phyloP scores from a whole-genome alignment of 2,888 invertebrate genomes.

The Tachina grossa region DNA sequence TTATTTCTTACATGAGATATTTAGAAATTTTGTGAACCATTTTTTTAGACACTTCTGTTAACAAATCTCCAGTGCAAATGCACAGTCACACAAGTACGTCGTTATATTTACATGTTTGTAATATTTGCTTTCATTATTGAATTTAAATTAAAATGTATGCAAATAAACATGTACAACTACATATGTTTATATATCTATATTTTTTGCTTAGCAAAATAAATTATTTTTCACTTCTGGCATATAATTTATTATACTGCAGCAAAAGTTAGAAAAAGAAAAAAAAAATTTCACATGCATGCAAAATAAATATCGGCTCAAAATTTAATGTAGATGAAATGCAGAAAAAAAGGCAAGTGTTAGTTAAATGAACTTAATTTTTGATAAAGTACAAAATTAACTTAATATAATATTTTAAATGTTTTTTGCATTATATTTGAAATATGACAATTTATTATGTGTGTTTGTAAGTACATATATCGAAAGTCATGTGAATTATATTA shows the following conservation, averaged over 20 bases:
- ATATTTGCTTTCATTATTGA: slow-evolving; percentile 57
- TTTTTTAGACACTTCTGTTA: not conserved
- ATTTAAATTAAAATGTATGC: slow-evolving; percentile 60
- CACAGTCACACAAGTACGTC: not conserved
- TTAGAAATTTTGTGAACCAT: not conserved
- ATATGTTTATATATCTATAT: not conserved
- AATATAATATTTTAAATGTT: slow-evolving; percentile 40
- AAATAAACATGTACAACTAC: slow-evolving; percentile 32
- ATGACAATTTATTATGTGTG: slow-evolving; percentile 8
- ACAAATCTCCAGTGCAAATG: not conserved
- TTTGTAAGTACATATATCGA: too few species aligned
- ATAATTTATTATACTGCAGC: slow-evolving; percentile 63
- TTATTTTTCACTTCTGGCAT: slow-evolving; percentile 50
- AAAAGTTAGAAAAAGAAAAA: not conserved
- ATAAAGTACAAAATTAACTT: slow-evolving; percentile 33
- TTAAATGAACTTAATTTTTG: slow-evolving; percentile 57
- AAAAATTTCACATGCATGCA: not conserved
- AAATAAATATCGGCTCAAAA: not conserved
- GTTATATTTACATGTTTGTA: slow-evolving; percentile 11
- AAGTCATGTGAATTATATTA: not conserved
- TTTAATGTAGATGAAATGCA: not conserved
- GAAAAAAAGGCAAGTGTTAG: slow-evolving; percentile 34
- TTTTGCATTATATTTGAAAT: slow-evolving; percentile 10
- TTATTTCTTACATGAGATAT: too few species aligned
- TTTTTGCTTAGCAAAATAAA: slow-evolving; percentile 57